A percentile compares a stretch with the other conserved stretches of the same genome.
Evolutionary conservation across 2,888 invertebrate species (phyloP).

Genomic region (Frankliniella fusca): DNA sequence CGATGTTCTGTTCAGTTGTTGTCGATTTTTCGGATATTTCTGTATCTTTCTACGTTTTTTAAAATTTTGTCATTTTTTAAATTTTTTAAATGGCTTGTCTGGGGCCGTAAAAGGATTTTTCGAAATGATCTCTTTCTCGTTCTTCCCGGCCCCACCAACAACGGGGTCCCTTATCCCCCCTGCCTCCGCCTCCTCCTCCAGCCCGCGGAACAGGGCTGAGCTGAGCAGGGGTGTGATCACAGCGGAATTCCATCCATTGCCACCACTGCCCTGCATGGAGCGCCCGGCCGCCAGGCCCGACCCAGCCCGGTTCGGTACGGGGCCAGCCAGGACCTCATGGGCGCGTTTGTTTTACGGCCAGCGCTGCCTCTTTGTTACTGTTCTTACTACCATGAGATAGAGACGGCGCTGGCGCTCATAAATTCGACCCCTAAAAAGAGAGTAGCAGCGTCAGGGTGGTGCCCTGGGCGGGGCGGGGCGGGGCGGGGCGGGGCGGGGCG

Average conservation of each 20-base stretch:
- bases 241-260: not conserved
- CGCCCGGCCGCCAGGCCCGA: not conserved
- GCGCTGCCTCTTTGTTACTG: not conserved
- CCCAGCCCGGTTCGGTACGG: not conserved
- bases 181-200: no score
- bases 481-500: not conserved
- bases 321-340: no score
- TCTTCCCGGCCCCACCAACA: no score
- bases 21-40: no score
- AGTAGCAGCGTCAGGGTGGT: not conserved
- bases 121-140: no score
- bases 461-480: not conserved
- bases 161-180: no score
- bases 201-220: not conserved
- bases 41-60: no score
- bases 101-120: no score
- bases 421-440: not conserved
- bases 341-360: not conserved
- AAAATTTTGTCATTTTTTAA: no score
- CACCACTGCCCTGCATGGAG: not conserved
- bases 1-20: no score
- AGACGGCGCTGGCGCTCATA: not conserved
- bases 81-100: no score
- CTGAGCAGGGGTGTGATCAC: constrained; percentile 3
- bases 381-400: not conserved